Conservation (phyloP, 2,888 invertebrate species). For the Bombyx huttoni region DNA sequence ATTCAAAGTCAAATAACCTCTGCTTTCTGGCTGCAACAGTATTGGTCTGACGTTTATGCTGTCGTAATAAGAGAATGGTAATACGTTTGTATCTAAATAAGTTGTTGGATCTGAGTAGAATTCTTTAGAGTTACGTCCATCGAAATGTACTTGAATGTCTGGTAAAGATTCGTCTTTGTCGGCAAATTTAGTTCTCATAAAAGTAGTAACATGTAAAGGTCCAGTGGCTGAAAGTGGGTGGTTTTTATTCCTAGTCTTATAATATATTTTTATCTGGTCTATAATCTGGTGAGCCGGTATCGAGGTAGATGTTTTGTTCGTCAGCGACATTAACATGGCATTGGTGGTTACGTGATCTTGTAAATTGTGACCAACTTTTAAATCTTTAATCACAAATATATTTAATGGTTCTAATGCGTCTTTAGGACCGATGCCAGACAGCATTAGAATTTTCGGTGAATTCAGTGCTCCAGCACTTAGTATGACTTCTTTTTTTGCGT, state of each 20-base stretch:
- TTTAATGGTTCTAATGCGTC: constrained; percentile 49
- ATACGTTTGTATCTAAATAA: constrained; percentile 45
- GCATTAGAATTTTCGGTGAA: constrained; percentile 74
- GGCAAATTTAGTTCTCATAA: constrained; percentile 70
- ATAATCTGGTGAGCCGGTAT: constrained; percentile 36
- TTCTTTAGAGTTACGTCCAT: constrained; percentile 66
- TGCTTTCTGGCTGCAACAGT: constrained; percentile 72
- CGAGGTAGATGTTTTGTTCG: constrained; percentile 61
- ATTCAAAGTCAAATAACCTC: constrained; percentile 75
- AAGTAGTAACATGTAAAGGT: constrained; percentile 69
- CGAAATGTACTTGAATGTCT: constrained; percentile 77
- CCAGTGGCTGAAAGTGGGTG: constrained; percentile 69
- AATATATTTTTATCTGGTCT: constrained; percentile 42
- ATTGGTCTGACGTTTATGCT: constrained; percentile 75
- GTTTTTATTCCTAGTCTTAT: constrained; percentile 25
- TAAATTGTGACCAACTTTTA: constrained; percentile 80
- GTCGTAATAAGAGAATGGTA: constrained; percentile 74
- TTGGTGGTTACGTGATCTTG: constrained; percentile 77
- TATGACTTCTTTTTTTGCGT: constrained; percentile 72
- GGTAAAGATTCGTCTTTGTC: constrained; percentile 63
- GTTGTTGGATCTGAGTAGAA: constrained; percentile 69
- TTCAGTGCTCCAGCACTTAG: constrained; percentile 73
- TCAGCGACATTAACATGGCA: constrained; percentile 64
- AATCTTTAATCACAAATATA: constrained; percentile 70
- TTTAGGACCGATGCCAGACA: constrained; percentile 75